A percentile compares a stretch with the other conserved stretches of the same genome.
Conservation (phyloP, 1,140 invertebrate species). For the Panulirus ornatus region DNA sequence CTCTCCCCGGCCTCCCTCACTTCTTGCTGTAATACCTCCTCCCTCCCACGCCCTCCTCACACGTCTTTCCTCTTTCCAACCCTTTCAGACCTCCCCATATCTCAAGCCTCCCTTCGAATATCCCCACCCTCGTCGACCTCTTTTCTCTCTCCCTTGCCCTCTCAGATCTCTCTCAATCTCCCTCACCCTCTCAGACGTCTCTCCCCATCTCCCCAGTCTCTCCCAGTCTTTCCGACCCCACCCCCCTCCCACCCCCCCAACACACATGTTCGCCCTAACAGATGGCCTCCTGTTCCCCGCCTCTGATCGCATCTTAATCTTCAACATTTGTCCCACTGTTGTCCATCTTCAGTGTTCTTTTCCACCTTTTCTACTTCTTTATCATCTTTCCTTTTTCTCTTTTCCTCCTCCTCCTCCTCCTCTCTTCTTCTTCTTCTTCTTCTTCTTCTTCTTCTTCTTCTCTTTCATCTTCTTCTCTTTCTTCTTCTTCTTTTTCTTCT, state of each 20-base stretch:
- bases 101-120: too few species aligned
- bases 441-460: too few species aligned
- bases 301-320: constrained; percentile 3
- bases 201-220: neutral
- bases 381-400: neutral
- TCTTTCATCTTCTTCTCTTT: too few species aligned
- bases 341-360: neutral
- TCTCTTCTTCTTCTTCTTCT: neutral
- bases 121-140: too few species aligned
- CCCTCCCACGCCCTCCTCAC: too few species aligned
- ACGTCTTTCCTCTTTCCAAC: too few species aligned
- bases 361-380: neutral
- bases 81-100: too few species aligned
- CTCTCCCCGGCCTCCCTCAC: too few species aligned
- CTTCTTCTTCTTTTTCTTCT: too few species aligned
- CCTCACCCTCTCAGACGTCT: neutral
- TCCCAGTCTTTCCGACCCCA: neutral
- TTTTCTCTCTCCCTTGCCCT: neutral
- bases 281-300: neutral
- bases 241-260: neutral
- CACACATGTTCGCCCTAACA: constrained; percentile 8
- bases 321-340: neutral
- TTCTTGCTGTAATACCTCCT: too few species aligned
- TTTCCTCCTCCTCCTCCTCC: neutral
- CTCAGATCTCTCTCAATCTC: neutral